Conservation (phyloP, 2,797 vertebrate species). For the Hemitrygon akajei region DNA sequence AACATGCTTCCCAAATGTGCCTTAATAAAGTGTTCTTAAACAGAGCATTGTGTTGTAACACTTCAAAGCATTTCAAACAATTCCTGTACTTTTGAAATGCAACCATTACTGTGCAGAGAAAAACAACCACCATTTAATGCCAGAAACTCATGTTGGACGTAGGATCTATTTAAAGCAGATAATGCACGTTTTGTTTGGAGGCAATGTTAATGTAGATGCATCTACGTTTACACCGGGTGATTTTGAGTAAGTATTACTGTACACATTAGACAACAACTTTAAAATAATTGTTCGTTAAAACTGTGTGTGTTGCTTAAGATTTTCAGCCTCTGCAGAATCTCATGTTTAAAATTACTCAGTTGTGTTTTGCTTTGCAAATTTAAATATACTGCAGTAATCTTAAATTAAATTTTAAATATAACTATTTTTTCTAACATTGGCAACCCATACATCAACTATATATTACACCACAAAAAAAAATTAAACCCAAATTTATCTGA, state of each 20-base stretch:
- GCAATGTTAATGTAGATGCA: neutral
- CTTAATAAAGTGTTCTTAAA: neutral
- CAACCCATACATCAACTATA: no score
- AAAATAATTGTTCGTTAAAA: neutral
- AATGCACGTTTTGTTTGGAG: neutral
- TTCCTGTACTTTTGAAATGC: neutral
- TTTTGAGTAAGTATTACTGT: neutral
- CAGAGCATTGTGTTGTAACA: neutral
- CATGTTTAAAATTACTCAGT: neutral
- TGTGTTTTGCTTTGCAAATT: neutral
- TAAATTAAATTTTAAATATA: neutral
- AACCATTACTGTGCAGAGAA: neutral
- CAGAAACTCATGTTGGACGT: neutral
- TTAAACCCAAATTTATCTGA: no score
- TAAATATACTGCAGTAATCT: neutral
- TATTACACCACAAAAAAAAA: no score
- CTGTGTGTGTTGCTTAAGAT: no score
- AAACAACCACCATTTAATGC: neutral
- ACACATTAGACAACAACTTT: neutral
- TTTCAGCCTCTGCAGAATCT: no score
- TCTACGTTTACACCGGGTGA: neutral
- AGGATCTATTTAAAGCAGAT: neutral
- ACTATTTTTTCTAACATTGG: neutral
- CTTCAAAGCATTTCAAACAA: constrained; percentile 17
- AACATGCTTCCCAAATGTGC: neutral